Evolutionary conservation across 2,113 vertebrate species (phyloP).

Genomic region (Blennius ocellaris): DNA sequence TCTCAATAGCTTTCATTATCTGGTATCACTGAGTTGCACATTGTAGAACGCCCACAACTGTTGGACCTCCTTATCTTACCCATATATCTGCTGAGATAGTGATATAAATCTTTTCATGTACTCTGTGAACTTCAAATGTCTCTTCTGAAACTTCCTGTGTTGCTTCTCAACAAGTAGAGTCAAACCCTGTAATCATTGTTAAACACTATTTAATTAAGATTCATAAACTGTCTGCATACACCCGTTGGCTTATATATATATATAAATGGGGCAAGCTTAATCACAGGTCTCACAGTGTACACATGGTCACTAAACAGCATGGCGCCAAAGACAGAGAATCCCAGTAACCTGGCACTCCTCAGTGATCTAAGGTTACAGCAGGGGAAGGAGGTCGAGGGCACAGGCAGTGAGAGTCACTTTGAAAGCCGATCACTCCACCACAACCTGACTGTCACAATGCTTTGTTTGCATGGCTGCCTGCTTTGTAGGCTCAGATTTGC

Average conservation of each 20-base stretch:
- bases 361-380: conserved; percentile 73
- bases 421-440: conserved; percentile 74
- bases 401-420: conserved; percentile 77
- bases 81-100: conserved; percentile 12
- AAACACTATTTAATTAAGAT: conserved; percentile 29
- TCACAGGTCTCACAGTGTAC: conserved; percentile 65
- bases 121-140: conserved; percentile 6
- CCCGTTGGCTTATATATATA: conserved; percentile 29
- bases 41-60: neutral
- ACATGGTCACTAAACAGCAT: conserved; percentile 73
- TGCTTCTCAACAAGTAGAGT: conserved; percentile 12
- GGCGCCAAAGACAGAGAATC: conserved; percentile 79
- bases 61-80: neutral
- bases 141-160: conserved; percentile 13
- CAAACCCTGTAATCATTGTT: conserved; percentile 39
- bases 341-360: conserved; percentile 76
- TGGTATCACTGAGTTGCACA: neutral
- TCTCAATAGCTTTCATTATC: conserved; percentile 17
- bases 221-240: conserved; percentile 40
- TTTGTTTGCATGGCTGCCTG: conserved; percentile 68
- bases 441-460: conserved; percentile 68
- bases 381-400: conserved; percentile 69
- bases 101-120: neutral
- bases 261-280: conserved; percentile 53
- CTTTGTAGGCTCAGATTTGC: conserved; percentile 49